Evolutionary conservation across 2,797 vertebrate genomes (phyloP).

Genomic region (Sebastes nivosus): DNA sequence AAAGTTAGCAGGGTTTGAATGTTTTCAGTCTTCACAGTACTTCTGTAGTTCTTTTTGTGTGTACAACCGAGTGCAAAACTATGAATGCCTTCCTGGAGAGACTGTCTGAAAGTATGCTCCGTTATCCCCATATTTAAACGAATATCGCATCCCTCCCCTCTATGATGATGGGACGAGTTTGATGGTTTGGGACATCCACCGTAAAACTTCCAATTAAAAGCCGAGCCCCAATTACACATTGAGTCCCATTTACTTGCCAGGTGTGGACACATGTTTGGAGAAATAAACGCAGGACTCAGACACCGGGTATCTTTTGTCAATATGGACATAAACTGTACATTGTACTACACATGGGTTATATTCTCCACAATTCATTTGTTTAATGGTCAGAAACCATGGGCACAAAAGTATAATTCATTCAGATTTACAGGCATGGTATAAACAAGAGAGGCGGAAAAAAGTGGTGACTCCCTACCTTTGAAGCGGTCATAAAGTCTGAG

Average conservation of each 20-base stretch:
- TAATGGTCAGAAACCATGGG: too few relatives aligned
- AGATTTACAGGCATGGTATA: too few relatives aligned
- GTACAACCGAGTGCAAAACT: neutral
- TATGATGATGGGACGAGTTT: neutral
- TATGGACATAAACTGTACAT: neutral
- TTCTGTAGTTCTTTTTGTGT: neutral
- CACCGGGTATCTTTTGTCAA: neutral
- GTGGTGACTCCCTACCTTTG: too few relatives aligned
- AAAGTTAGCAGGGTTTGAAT: neutral
- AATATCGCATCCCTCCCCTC: neutral
- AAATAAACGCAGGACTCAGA: neutral
- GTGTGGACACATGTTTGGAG: neutral
- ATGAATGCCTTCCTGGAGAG: neutral
- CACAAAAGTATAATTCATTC: too few relatives aligned
- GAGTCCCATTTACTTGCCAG: neutral
- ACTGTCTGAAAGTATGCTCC: neutral
- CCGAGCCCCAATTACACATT: neutral
- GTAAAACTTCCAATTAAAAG: neutral
- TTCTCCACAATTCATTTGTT: rapidly evolving
- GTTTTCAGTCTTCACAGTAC: neutral
- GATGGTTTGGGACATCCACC: neutral
- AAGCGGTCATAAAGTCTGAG: too few relatives aligned
- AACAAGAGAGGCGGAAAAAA: too few relatives aligned
- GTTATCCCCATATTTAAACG: neutral
- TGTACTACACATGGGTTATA: too few relatives aligned